Evolutionary conservation across 2,797 vertebrate species (phyloP).

Genomic region (Pangasius krempfi): DNA sequence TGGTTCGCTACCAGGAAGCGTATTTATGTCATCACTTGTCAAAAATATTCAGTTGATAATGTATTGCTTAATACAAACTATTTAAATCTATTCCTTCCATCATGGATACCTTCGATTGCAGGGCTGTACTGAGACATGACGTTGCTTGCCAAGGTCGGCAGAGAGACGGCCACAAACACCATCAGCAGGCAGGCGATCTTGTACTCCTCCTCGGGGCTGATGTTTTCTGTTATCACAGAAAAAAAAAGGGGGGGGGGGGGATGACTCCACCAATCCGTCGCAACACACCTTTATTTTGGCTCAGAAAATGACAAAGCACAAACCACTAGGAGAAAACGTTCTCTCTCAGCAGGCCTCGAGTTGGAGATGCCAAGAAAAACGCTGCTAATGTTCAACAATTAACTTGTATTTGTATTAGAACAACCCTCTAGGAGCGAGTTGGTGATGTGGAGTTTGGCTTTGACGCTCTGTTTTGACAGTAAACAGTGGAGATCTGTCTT

Average conservation of each 20-base stretch:
- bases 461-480: slow-evolving; percentile 55
- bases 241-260: neutral
- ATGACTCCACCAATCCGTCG: neutral
- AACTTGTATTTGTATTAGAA: slow-evolving; percentile 58
- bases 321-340: slow-evolving; percentile 20
- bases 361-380: slow-evolving; percentile 48
- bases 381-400: slow-evolving; percentile 53
- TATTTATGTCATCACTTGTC: neutral
- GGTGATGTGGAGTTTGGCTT: slow-evolving; percentile 53
- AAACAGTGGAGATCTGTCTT: slow-evolving; percentile 55
- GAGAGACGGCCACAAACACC: slow-evolving; percentile 97
- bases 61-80: neutral
- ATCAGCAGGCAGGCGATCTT: slow-evolving; percentile 98
- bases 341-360: slow-evolving; percentile 28
- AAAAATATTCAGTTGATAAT: neutral
- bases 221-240: slow-evolving; percentile 83
- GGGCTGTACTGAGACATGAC: slow-evolving; percentile 99
- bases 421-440: slow-evolving; percentile 49
- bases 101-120: slow-evolving; percentile 91
- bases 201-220: slow-evolving; percentile 98
- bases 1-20: too few relatives aligned
- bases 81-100: neutral
- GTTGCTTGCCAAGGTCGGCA: slow-evolving; percentile 95
- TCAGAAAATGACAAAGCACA: slow-evolving; percentile 25
- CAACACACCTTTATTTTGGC: slow-evolving; percentile 26